Evolutionary conservation across 2,888 invertebrate species (phyloP).

Genomic region (Megamerina dolium): DNA sequence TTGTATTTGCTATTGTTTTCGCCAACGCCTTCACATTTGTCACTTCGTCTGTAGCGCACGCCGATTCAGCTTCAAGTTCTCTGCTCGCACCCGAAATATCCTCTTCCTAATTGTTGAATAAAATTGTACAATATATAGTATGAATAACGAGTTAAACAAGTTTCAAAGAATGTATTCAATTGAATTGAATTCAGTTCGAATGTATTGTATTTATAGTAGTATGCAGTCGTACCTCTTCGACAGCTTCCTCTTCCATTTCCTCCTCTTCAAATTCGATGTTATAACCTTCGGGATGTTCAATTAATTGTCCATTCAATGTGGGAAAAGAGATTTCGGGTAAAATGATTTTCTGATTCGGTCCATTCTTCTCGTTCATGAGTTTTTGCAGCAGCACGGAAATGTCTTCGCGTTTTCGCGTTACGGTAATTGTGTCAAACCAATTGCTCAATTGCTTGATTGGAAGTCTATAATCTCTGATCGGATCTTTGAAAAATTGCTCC

Average conservation of each 20-base stretch:
- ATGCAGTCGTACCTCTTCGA: conserved; percentile 47
- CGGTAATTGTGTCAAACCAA: conserved; percentile 83
- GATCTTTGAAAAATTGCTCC: conserved; percentile 88
- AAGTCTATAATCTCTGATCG: conserved; percentile 72
- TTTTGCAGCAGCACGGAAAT: conserved; percentile 71
- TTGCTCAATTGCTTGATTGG: conserved; percentile 75
- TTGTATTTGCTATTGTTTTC: conserved; percentile 11
- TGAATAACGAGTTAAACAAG: neutral
- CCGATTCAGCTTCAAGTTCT: conserved; percentile 32
- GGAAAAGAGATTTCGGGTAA: conserved; percentile 71
- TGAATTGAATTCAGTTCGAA: conserved; percentile 11
- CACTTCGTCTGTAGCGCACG: conserved; percentile 25
- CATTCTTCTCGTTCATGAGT: conserved; percentile 67
- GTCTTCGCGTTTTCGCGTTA: conserved; percentile 80
- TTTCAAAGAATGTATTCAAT: neutral
- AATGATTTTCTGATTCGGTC: conserved; percentile 51
- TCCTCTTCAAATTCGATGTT: conserved; percentile 53
- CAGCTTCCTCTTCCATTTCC: conserved; percentile 52
- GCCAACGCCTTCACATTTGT: conserved; percentile 21
- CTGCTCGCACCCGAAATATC: conserved; percentile 27
- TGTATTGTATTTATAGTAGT: neutral
- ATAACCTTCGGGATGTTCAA: conserved; percentile 54
- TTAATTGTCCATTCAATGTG: conserved; percentile 65
- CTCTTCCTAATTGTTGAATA: conserved; percentile 31
- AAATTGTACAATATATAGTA: neutral